Base-by-base conservation (phyloP, 1,140 invertebrate genomes). In the Bombus ignitus region DNA sequence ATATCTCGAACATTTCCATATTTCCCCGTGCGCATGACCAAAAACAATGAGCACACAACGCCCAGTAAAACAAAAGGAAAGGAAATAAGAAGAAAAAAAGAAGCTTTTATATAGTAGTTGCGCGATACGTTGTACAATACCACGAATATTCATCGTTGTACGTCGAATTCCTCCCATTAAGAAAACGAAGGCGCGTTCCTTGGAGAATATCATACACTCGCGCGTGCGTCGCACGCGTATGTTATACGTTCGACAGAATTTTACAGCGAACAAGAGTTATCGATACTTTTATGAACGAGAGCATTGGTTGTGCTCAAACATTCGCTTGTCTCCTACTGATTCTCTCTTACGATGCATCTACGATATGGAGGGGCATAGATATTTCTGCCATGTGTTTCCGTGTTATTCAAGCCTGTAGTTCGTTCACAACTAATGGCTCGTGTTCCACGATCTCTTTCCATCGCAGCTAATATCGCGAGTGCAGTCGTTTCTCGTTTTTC, bases 391-490 rank as follows among this genome's bases (percentile, higher is more conserved):
- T 37, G 44, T n/a, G n/a, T n/a, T n/a, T 70, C 70, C 25, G 0
- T 47, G 39, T 32, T 57, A 84, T 87, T 81, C 42, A 53, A 15
- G 2, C 15, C 2, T n/a, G 32, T 42, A 65, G 53, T 32, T 37
- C 73, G 44, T 57, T 74, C 72, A 32, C 72, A 37, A 22, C n/a
- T 13, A 37, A 62, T 72, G 73, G 57, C 18, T 74, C 59, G 42
- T 10, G 32, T 59, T 66, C 25, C 37, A 66, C 59, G 9, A 81
- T 82, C 39, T 47, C 28, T 37, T 22, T 57, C 57, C 39, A 66
- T 66, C 37, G 35, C 57, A 18, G 73, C 84, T 86, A 86, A 86
- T 89, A 85, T 66, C 74, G 39, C 65, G 42, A 73, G n/a, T 37
- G 32, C 39, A 37, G 9, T 70, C 32, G 44, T 39, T 80, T n/a